Evolutionary conservation across 2,797 vertebrate genomes (phyloP), one percentile per base, ranked within the genome.

Genomic region (Onychomys torridus): DNA sequence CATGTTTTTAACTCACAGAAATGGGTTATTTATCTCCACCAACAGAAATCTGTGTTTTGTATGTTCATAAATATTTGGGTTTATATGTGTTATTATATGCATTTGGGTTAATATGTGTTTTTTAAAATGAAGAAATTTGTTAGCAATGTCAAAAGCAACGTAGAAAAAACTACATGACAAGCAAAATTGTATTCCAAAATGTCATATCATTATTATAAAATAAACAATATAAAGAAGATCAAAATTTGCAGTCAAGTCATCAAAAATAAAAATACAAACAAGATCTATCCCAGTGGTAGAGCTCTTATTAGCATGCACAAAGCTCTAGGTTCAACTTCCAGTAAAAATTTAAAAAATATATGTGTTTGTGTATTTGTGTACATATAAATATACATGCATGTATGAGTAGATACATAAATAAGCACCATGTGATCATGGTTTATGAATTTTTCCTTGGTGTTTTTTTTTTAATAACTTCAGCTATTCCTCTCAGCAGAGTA

Each of bases 401-500:
- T 12, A 1, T 90, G 9, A 2, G 61, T 32, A 49, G 34, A n/a
- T 79, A 63, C 9, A 63, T 57, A 77, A 88, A 90, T 49, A 82
- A 61, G 82, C 6, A 65, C 67, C 21, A 27, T 4, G 67, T 81
- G 37, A 79, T 32, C 29, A 29, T 89, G 79, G 78, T 59, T 88
- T 93, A 93, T n/a, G 27, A 63, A 46, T n/a, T 83, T 90, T 89
- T 37, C 32, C 9, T 59, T n/a, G n/a, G n/a, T n/a, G n/a, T n/a
- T 83, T 17, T 67, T 23, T 49, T 57, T 83, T 92, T 49, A 11
- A 69, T 89, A 96, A 89, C 40, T 94, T 96, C 25, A 76, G 25
- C 96, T 67, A 94, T 79, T 13, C 17, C 37, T 91, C 59, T 79
- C 29, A 65, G 34, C 14, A 93, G 63, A 87, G 67, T 95, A 89